Conservation (phyloP, 2,797 vertebrate genomes). For the Pseudochromis fuscus region DNA sequence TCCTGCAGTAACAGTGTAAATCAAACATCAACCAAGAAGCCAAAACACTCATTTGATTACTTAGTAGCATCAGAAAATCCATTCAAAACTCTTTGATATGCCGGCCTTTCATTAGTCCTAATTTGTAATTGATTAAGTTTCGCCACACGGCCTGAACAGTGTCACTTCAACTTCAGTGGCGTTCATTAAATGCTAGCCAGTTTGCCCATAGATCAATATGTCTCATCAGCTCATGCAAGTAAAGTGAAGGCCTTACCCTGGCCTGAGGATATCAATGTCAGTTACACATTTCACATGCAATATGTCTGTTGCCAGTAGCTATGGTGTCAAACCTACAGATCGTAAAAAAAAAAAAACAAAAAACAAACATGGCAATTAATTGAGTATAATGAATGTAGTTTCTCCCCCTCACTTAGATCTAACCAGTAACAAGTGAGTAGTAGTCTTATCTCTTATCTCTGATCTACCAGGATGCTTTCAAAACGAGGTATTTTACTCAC, state of each 20-base stretch:
- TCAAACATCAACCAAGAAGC: slow-evolving; percentile 44
- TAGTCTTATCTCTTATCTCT: background rate
- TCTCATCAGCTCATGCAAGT: slow-evolving; percentile 56
- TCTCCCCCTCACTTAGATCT: background rate
- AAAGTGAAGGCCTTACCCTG: slow-evolving; percentile 36
- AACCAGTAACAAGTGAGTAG: too few species aligned
- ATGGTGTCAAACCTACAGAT: slow-evolving; percentile 23
- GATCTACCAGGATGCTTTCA: background rate
- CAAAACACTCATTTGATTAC: slow-evolving; percentile 31
- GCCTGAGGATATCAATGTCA: slow-evolving; percentile 25
- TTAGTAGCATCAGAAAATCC: slow-evolving; percentile 48
- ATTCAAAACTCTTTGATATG: slow-evolving; percentile 55
- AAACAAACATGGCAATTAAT: slow-evolving; percentile 15
- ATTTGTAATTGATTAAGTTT: slow-evolving; percentile 39
- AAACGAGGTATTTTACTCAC: slow-evolving; percentile 1
- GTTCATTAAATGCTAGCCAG: slow-evolving; percentile 20
- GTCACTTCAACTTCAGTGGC: slow-evolving; percentile 13
- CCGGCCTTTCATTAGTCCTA: slow-evolving; percentile 40
- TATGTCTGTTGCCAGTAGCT: slow-evolving; percentile 12
- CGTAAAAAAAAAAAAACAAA: too few species aligned
- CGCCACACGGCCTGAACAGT: slow-evolving; percentile 30
- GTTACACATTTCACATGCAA: slow-evolving; percentile 36
- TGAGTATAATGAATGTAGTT: background rate
- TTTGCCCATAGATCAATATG: slow-evolving; percentile 26
- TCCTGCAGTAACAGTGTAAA: slow-evolving; percentile 64